Conservation (phyloP, 2,888 invertebrate species). For the Drosophila limbata region DNA sequence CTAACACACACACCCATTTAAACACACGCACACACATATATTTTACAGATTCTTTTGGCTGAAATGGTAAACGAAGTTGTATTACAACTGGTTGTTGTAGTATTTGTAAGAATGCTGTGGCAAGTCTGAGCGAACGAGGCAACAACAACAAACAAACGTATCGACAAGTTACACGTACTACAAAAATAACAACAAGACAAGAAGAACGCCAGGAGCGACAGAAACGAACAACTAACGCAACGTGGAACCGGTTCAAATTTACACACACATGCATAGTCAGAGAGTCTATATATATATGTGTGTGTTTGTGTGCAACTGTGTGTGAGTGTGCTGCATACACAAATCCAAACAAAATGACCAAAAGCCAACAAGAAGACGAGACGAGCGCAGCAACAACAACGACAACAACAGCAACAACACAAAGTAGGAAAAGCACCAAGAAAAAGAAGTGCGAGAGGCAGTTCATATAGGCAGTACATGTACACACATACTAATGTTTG, state of each 20-base stretch:
- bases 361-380: constrained; percentile 71
- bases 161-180: constrained; percentile 62
- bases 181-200: constrained; percentile 55
- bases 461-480: constrained; percentile 24
- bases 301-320: constrained; percentile 7
- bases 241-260: constrained; percentile 66
- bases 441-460: constrained; percentile 44
- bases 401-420: constrained; percentile 32
- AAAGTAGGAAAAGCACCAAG: constrained; percentile 44
- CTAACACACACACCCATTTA: constrained; percentile 9
- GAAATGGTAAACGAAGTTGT: constrained; percentile 71
- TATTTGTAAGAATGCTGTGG: constrained; percentile 76
- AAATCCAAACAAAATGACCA: constrained; percentile 65
- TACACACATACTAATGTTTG: constrained; percentile 16
- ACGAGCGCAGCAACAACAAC: constrained; percentile 47
- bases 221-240: constrained; percentile 72
- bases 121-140: constrained; percentile 25
- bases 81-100: constrained; percentile 75
- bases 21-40: constrained; percentile 5
- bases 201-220: constrained; percentile 51
- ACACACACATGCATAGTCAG: constrained; percentile 33
- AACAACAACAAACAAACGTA: constrained; percentile 50
- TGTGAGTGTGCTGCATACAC: constrained; percentile 43
- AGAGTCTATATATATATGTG: not conserved
- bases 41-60: constrained; percentile 46